Conservation (phyloP, 2,113 vertebrate species). For the Semicossyphus pulcher region DNA sequence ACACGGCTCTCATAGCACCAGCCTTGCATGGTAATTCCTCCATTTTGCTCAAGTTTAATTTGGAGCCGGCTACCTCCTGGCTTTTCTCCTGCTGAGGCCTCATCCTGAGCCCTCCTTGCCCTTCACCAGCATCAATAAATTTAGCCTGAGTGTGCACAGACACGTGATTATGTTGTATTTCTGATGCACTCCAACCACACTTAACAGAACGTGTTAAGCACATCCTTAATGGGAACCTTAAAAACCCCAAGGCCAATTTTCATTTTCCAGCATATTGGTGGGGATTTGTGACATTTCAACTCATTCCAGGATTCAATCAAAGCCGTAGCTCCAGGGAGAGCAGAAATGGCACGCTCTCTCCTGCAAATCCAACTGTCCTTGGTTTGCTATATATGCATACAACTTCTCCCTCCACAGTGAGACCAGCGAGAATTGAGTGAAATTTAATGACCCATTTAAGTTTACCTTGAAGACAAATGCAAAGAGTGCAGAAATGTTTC, state of each 20-base stretch:
- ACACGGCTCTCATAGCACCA: neutral
- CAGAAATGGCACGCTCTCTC: constrained; percentile 68
- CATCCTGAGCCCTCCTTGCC: constrained; percentile 1
- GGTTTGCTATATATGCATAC: constrained; percentile 61
- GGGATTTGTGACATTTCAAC: constrained; percentile 79
- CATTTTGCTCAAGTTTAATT: constrained; percentile 30
- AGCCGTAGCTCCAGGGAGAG: constrained; percentile 75
- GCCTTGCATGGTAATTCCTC: constrained; percentile 1
- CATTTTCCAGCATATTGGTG: constrained; percentile 61
- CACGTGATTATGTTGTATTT: constrained; percentile 67
- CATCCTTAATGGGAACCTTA: constrained; percentile 72
- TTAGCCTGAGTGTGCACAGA: constrained; percentile 60
- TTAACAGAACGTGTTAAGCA: constrained; percentile 75
- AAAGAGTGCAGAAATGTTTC: constrained; percentile 38
- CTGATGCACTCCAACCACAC: constrained; percentile 71
- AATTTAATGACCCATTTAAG: constrained; percentile 73
- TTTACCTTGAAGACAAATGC: constrained; percentile 72
- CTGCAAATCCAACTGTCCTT: constrained; percentile 77
- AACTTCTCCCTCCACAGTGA: constrained; percentile 46
- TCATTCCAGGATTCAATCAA: constrained; percentile 79
- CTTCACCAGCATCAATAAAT: constrained; percentile 36
- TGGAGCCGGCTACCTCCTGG: constrained; percentile 18
- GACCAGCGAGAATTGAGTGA: constrained; percentile 60
- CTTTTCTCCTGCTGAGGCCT: constrained; percentile 28
- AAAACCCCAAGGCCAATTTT: constrained; percentile 76